Conservation (phyloP, 2,113 vertebrate genomes). For the Coregonus clupeaformis region DNA sequence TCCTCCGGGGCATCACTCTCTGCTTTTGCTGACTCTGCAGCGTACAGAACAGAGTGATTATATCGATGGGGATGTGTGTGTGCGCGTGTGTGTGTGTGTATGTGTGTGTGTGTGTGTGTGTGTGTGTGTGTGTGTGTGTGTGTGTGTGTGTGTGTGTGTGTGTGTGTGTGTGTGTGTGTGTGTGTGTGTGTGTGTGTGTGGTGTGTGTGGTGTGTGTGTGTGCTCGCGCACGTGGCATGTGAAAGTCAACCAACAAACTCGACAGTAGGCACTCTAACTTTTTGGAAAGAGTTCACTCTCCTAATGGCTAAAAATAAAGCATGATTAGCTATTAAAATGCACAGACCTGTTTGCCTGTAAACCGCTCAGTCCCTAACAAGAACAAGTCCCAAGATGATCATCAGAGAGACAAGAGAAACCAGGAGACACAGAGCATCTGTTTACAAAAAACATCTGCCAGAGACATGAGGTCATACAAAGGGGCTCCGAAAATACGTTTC, state of each 20-base stretch:
- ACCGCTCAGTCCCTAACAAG: conserved; percentile 20
- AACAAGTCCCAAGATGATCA: conserved; percentile 18
- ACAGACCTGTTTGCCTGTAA: conserved; percentile 32
- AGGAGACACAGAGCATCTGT: conserved; percentile 25
- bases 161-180: conserved; percentile 3
- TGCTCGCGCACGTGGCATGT: neutral
- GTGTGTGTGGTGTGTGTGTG: conserved; percentile 8
- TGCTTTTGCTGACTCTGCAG: neutral
- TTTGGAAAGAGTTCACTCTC: neutral
- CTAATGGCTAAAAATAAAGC: conserved; percentile 37
- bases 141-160: conserved; percentile 8
- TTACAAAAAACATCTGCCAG: neutral
- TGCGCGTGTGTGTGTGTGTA: conserved; percentile 18
- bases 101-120: conserved; percentile 2
- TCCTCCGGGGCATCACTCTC: conserved; percentile 9
- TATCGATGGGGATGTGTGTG: conserved; percentile 21
- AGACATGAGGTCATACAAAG: no score
- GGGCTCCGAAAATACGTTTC: no score
- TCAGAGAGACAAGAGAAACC: neutral
- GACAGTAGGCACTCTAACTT: conserved; percentile 14
- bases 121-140: conserved; percentile 1
- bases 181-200: neutral
- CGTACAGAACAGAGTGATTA: neutral
- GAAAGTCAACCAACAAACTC: neutral
- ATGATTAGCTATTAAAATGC: conserved; percentile 35